These are phyloP conservation scores for Baryphthengus martii DNA, from an alignment of 2,113 vertebrate genomes.

Conservation along the genomic window DNA sequence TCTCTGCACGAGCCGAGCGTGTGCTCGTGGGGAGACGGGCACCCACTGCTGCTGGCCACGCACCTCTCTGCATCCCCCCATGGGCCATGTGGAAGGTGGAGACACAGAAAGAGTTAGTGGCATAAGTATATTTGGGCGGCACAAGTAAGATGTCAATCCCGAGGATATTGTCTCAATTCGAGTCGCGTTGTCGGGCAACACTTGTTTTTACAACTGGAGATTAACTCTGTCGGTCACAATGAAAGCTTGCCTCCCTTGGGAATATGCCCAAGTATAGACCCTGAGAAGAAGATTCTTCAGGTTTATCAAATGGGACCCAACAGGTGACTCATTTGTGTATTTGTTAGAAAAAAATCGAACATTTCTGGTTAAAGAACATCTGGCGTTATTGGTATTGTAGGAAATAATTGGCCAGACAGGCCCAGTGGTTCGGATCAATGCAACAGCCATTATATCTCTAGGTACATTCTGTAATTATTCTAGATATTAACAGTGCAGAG, in stretches of 20 bases:
- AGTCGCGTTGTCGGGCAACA: not conserved
- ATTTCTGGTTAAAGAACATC: not conserved
- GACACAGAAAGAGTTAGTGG: not conserved
- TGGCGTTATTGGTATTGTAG: not conserved
- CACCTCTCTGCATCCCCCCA: not conserved
- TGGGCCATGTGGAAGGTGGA: not conserved
- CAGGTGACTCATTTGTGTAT: not conserved
- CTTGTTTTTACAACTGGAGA: not conserved
- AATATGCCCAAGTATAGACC: not conserved
- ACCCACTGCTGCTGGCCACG: not conserved
- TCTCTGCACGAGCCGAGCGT: not conserved
- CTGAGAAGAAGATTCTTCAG: not conserved
- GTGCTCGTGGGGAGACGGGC: not conserved
- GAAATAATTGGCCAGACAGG: not conserved
- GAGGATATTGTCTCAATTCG: not conserved
- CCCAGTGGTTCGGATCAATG: not conserved
- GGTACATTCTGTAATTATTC: not conserved
- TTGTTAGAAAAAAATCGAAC: not conserved
- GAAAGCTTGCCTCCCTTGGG: not conserved
- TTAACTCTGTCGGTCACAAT: not conserved
- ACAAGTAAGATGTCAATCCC: not conserved
- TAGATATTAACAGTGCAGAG: not conserved
- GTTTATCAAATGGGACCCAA: not conserved
- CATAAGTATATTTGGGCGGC: not conserved
- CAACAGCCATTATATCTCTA: not conserved